phyloP scores from a whole-genome alignment of 2,113 vertebrate species.

The Pluvianellus socialis region DNA sequence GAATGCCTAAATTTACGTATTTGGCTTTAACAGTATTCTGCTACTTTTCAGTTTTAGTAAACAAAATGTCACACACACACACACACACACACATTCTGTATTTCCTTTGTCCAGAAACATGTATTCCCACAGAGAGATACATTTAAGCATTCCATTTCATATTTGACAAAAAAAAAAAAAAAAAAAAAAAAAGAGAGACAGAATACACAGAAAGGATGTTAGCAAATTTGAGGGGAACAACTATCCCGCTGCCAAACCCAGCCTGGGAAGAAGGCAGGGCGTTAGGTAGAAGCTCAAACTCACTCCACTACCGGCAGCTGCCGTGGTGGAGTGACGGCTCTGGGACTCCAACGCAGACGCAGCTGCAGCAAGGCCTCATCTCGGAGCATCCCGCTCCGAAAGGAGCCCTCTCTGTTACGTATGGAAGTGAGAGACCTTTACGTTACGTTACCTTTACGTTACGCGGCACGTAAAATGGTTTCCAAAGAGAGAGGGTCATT shows the following conservation, averaged over 20 bases:
- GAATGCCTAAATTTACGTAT: background rate
- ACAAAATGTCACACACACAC: background rate
- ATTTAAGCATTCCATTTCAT: background rate
- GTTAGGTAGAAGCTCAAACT: background rate
- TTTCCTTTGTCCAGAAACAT: background rate
- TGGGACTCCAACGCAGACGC: background rate
- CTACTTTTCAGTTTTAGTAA: background rate
- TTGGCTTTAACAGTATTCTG: background rate
- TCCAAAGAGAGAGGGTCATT: background rate
- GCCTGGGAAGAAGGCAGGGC: background rate
- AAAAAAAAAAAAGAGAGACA: background rate
- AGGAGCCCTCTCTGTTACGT: background rate
- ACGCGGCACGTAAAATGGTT: fast-evolving
- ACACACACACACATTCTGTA: background rate
- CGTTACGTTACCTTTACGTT: background rate
- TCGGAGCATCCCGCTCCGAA: background rate
- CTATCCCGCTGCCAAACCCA: background rate
- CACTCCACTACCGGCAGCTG: background rate
- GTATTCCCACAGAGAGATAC: background rate
- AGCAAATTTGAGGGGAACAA: background rate
- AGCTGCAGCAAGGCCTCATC: background rate
- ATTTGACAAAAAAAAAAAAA: background rate
- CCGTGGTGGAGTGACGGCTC: background rate
- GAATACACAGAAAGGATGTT: background rate
- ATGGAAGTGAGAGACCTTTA: background rate